These are phyloP conservation scores for Emydura subglobosa DNA, from an alignment of 2,113 vertebrate genomes.

Conservation along the genomic window DNA sequence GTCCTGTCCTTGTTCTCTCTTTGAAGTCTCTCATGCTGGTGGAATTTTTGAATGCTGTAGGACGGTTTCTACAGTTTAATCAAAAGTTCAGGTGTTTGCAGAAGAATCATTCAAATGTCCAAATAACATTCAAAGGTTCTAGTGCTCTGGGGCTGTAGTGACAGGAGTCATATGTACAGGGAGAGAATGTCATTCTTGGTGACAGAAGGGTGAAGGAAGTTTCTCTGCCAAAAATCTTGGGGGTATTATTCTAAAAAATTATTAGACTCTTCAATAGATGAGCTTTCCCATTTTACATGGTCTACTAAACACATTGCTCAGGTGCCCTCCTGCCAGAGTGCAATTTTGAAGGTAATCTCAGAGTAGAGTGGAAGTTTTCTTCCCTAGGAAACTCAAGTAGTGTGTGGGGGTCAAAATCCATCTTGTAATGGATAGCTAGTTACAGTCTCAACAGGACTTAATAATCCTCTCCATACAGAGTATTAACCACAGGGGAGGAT, in stretches of 20 bases:
- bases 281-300: background rate
- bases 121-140: background rate
- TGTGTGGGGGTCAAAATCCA: background rate
- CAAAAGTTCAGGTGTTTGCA: background rate
- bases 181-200: background rate
- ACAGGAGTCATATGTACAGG: accelerated
- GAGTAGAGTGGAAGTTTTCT: background rate
- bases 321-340: background rate
- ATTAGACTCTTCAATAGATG: background rate
- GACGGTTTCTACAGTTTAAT: background rate
- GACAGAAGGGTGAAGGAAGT: background rate
- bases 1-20: too few species aligned
- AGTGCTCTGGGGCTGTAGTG: background rate
- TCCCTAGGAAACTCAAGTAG: background rate
- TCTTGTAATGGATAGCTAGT: background rate
- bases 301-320: background rate
- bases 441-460: background rate
- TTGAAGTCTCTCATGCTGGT: too few species aligned
- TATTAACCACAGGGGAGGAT: background rate
- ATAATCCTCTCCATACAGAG: background rate
- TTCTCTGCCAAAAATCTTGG: background rate
- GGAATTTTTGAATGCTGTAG: too few species aligned
- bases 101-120: background rate
- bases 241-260: background rate
- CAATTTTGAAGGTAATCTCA: background rate